Percentiles rank a stretch among this genome's conserved stretches.
These are phyloP conservation scores for Hydraecia micacea DNA, from an alignment of 2,888 invertebrate genomes.

Conservation along the genomic window DNA sequence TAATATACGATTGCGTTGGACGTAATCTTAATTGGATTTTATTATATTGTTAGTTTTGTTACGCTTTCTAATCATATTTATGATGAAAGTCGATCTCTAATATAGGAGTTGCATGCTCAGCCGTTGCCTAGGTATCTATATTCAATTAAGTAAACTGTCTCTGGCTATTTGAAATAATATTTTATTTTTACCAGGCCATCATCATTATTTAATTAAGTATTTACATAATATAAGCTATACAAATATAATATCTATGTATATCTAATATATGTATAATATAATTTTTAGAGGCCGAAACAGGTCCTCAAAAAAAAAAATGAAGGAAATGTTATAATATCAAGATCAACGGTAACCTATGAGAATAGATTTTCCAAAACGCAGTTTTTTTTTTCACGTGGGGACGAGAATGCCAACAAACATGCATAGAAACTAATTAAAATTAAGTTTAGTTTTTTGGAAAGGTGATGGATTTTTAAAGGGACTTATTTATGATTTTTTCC, in stretches of 20 bases:
- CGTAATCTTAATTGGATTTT: conserved; percentile 21
- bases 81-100: conserved; percentile 39
- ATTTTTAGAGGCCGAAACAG: neutral
- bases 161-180: too few relatives aligned
- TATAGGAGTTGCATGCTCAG: neutral
- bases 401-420: neutral
- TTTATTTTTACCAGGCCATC: too few relatives aligned
- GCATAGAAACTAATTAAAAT: neutral
- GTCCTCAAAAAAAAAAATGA: neutral
- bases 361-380: neutral
- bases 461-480: neutral
- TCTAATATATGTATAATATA: too few relatives aligned
- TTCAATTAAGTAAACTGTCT: neutral
- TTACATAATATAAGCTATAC: too few relatives aligned
- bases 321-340: too few relatives aligned
- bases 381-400: too few relatives aligned
- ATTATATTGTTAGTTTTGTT: conserved; percentile 39
- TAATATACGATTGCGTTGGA: conserved; percentile 34
- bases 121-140: neutral
- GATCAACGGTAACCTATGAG: neutral
- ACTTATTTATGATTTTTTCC: neutral
- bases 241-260: too few relatives aligned
- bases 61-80: conserved; percentile 49
- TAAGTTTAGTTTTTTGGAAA: neutral
- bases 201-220: too few relatives aligned